These are phyloP conservation scores for Spea hammondii DNA, from an alignment of 2,797 vertebrate species.

Conservation along the genomic window DNA sequence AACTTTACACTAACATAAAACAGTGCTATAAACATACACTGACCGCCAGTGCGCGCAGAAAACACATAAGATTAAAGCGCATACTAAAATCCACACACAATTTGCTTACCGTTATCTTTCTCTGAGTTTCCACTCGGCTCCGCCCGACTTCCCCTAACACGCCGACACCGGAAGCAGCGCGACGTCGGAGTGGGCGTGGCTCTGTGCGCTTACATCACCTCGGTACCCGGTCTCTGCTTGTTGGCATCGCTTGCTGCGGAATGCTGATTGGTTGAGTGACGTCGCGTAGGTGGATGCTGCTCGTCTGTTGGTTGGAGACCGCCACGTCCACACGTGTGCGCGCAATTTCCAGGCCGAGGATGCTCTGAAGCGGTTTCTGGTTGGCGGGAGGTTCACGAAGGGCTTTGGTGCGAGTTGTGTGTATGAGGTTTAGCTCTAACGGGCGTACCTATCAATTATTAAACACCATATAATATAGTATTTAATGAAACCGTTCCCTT, in stretches of 20 bases:
- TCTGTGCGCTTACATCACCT: slow-evolving; percentile 14
- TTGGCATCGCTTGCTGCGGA: not conserved
- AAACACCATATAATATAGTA: too few species aligned
- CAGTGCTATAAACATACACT: too few species aligned
- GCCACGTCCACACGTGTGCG: slow-evolving; percentile 48
- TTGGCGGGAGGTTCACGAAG: slow-evolving; percentile 15
- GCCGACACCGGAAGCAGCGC: slow-evolving; percentile 50
- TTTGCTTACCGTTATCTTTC: slow-evolving; percentile 30
- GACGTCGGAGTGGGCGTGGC: slow-evolving; percentile 1
- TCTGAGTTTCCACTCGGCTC: not conserved
- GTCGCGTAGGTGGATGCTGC: not conserved
- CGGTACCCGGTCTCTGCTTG: not conserved
- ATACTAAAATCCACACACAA: too few species aligned
- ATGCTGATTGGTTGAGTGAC: not conserved
- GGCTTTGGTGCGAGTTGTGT: not conserved
- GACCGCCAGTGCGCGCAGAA: not conserved
- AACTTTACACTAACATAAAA: too few species aligned
- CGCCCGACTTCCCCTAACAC: slow-evolving; percentile 40
- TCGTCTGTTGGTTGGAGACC: slow-evolving; percentile 31
- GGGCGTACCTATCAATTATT: too few species aligned
- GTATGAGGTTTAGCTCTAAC: too few species aligned
- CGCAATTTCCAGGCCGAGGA: not conserved
- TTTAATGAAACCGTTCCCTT: too few species aligned
- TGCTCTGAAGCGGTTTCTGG: too few species aligned
- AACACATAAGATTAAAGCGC: not conserved